Percentiles rank a stretch among this genome's conserved stretches.
Evolutionary conservation across 2,888 invertebrate species (phyloP).

Genomic region (Drosophila conformis): DNA sequence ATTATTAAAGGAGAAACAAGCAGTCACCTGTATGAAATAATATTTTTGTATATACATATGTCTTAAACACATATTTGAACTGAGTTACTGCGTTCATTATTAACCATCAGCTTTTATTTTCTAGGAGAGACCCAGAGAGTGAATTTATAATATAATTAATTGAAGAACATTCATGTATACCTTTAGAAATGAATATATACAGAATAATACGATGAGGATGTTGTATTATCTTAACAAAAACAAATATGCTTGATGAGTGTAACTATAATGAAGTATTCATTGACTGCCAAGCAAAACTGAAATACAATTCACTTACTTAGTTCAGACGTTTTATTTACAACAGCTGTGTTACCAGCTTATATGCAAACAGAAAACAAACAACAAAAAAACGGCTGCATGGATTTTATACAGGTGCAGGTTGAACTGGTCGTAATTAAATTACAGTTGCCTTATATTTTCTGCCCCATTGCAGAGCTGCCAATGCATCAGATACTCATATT

Average conservation of each 20-base stretch:
- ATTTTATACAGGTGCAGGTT: background rate
- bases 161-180: background rate
- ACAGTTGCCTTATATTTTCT: constrained; percentile 17
- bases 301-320: background rate
- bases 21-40: constrained; percentile 17
- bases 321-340: too few species aligned
- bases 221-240: background rate
- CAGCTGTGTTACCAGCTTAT: background rate
- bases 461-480: constrained; percentile 30
- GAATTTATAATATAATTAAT: background rate
- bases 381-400: background rate
- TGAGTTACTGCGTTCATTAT: constrained; percentile 1
- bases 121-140: background rate
- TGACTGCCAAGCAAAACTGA: background rate
- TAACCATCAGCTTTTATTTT: background rate
- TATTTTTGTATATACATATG: background rate
- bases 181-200: background rate
- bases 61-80: background rate
- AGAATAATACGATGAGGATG: background rate
- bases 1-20: background rate
- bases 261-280: background rate
- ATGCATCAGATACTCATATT: constrained; percentile 47
- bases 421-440: constrained; percentile 23
- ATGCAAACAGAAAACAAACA: too few species aligned
- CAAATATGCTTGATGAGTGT: background rate